phyloP scores from a whole-genome alignment of 2,888 invertebrate genomes.

The Cetonia aurata region DNA sequence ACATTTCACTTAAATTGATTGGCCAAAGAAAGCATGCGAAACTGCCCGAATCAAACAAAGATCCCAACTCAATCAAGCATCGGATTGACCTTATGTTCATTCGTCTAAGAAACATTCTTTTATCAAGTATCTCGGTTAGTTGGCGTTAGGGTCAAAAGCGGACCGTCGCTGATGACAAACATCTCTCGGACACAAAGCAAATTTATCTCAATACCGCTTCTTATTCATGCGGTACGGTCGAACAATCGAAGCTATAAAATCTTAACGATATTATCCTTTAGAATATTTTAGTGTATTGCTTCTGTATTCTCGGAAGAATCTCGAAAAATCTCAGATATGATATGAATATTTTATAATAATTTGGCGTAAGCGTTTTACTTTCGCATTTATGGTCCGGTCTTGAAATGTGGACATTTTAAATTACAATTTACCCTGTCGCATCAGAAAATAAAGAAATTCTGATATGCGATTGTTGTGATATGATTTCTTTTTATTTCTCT shows the following conservation, averaged over 20 bases:
- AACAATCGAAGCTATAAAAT: conserved; percentile 24
- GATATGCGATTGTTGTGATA: no score
- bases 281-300: conserved; percentile 30
- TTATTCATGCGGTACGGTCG: conserved; percentile 29
- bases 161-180: conserved; percentile 34
- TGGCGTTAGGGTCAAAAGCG: conserved; percentile 36
- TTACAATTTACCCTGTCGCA: no score
- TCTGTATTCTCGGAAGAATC: conserved; percentile 1
- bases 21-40: no score
- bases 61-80: conserved; percentile 32
- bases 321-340: background rate
- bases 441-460: no score
- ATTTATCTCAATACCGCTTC: conserved; percentile 36
- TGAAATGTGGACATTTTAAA: no score
- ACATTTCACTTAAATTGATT: no score
- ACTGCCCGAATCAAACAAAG: conserved; percentile 6
- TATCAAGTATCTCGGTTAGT: conserved; percentile 24
- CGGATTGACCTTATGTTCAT: conserved; percentile 3
- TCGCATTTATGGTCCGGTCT: background rate
- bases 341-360: conserved; percentile 13
- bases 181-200: conserved; percentile 38
- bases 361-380: conserved; percentile 4
- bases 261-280: conserved; percentile 35
- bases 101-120: conserved; percentile 26
- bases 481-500: background rate